These are phyloP conservation scores for Pseudotriccus pelzelni DNA, from an alignment of 2,797 vertebrate species.

Conservation along the genomic window DNA sequence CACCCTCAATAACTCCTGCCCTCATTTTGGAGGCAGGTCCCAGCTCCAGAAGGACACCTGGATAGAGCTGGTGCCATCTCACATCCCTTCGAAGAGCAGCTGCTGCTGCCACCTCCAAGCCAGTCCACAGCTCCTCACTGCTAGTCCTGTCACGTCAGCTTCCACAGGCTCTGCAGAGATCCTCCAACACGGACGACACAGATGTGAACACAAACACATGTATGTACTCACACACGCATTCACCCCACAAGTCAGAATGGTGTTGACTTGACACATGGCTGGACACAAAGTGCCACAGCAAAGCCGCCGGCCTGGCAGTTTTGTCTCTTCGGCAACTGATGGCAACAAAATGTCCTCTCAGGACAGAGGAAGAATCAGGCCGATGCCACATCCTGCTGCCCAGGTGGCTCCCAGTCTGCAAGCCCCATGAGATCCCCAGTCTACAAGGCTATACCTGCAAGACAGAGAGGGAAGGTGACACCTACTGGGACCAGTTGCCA, in stretches of 20 bases:
- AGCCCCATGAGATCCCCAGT: conserved; percentile 39
- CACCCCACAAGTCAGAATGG: conserved; percentile 52
- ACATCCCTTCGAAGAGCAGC: neutral
- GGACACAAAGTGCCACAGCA: conserved; percentile 28
- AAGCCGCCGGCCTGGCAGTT: neutral
- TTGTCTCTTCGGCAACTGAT: conserved; percentile 9
- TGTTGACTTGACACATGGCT: conserved; percentile 11
- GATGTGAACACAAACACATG: conserved; percentile 67
- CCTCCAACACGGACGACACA: conserved; percentile 46
- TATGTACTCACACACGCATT: conserved; percentile 71
- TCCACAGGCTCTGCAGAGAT: conserved; percentile 11
- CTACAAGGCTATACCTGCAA: conserved; percentile 75
- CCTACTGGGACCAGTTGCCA: neutral
- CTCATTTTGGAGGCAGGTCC: neutral
- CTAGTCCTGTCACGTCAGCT: neutral
- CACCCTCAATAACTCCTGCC: neutral
- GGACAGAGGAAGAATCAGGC: conserved; percentile 14
- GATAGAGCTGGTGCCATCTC: neutral
- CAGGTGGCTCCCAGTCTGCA: conserved; percentile 23
- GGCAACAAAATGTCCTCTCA: conserved; percentile 25
- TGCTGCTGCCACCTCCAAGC: neutral
- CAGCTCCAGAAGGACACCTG: rapidly evolving
- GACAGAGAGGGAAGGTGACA: neutral
- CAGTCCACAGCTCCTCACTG: neutral
- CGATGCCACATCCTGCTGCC: conserved; percentile 17